phyloP scores from a whole-genome alignment of 2,888 invertebrate genomes.

The Disparrhopalites patrizii region DNA sequence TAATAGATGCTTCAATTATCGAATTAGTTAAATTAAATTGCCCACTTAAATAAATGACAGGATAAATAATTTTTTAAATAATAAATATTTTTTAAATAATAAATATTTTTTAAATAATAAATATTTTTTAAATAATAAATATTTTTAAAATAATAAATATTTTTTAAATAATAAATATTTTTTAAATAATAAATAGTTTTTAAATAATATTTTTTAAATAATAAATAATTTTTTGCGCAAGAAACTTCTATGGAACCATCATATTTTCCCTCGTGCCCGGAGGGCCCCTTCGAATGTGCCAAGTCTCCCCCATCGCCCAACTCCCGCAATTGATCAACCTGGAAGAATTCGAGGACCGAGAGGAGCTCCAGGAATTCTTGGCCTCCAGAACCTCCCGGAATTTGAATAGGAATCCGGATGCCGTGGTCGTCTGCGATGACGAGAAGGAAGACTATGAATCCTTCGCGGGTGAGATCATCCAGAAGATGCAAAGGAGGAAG shows the following conservation, averaged over 20 bases:
- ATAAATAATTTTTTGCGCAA: not conserved
- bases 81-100: no score
- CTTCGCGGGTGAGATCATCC: no score
- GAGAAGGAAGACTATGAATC: no score
- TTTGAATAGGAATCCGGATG: not conserved
- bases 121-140: no score
- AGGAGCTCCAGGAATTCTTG: not conserved
- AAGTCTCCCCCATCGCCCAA: not conserved
- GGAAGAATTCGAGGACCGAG: not conserved
- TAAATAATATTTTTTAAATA: not conserved
- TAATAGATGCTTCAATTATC: not conserved
- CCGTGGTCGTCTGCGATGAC: not conserved
- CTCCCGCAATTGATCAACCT: not conserved
- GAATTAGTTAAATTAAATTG: no score
- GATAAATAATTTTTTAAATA: no score
- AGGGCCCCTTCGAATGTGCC: not conserved
- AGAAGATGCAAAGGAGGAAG: no score
- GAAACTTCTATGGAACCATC: not conserved
- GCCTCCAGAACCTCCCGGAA: not conserved
- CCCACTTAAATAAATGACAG: no score
- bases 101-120: no score
- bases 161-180: no score
- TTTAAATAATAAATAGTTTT: not conserved
- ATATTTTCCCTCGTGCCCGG: not conserved
- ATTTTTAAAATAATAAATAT: no score